Evolutionary conservation across 1,140 invertebrate genomes (phyloP).

Genomic region (Bombus terrestris): DNA sequence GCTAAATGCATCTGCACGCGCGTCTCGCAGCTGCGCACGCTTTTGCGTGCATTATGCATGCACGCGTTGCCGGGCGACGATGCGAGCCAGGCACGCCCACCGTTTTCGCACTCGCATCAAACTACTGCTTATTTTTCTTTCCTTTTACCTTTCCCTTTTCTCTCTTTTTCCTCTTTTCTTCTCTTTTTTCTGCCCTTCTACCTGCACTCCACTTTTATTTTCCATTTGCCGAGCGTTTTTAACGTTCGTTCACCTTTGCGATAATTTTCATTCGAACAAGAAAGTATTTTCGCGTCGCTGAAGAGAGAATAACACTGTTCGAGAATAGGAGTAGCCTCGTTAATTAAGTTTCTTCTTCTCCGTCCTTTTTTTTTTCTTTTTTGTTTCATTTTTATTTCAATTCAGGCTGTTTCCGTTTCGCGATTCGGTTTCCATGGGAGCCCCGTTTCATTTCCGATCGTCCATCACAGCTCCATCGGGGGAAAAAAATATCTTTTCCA

Average conservation of each 20-base stretch:
- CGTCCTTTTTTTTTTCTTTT: no score
- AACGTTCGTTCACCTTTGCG: neutral
- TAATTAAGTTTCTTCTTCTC: neutral
- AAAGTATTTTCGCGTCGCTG: no score
- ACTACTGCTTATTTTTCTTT: neutral
- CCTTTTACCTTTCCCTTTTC: neutral
- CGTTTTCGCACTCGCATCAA: conserved; percentile 52
- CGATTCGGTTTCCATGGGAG: neutral
- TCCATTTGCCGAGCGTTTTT: neutral
- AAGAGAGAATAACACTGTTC: no score
- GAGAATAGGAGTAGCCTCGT: no score
- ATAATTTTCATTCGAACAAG: neutral
- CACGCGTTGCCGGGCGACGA: conserved; percentile 67
- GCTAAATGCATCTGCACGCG: conserved; percentile 55
- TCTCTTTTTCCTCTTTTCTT: neutral
- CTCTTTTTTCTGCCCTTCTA: neutral
- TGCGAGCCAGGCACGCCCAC: conserved; percentile 67
- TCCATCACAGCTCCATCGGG: neutral
- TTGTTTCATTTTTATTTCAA: neutral
- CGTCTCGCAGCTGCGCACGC: conserved; percentile 56
- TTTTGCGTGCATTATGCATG: conserved; percentile 68
- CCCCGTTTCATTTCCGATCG: conserved; percentile 37
- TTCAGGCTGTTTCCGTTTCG: neutral
- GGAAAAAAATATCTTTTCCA: neutral
- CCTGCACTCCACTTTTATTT: neutral